Evolutionary conservation across 2,888 invertebrate genomes (phyloP), one percentile per base, ranked within the genome.

Genomic region (Seira sanloemensis): DNA sequence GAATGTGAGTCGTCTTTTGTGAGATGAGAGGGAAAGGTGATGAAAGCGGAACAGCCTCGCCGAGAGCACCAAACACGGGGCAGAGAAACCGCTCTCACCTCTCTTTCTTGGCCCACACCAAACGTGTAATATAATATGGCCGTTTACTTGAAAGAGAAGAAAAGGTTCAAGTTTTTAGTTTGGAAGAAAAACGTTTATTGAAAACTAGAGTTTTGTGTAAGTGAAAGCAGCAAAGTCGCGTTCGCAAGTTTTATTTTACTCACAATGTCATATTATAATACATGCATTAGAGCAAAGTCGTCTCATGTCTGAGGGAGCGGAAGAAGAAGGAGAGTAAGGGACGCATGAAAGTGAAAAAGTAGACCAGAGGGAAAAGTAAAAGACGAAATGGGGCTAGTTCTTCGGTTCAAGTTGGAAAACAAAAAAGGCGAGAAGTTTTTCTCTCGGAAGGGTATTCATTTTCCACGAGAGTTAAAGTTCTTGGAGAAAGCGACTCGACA

Each of bases 261-360:
- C 12, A 37, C 37, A 12, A 37, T 4, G 12, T 7, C 37, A 7
- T 12, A 37, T 7, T 37, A 37, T 7, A 37, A 37, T 37, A 37
- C 12, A 37, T 37, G 37, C 37, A 37, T 37, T 7, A 37, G 12
- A 12, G 37, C 37, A 37, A 12, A 4, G 5, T 37, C 37, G 12
- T 37, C 12, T 37, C 37, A 12, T 37, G 4, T 37, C 37, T 37
- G 19, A 27, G 26, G 69, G 18, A 18, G 69, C 18, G 7, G 27
- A 37, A 27, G 27, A 37, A 18, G 19, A 23, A 4, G 1, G 37
- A 37, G 37, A 37, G 37, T 7, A 19, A 19, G n/a, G 19, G 9
- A 50, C 54, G 72, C 72, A 50, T 50, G 50, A 21, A 50, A 72
- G 37, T 72, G 72, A 72, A 72, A 72, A 72, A 72, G 72, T 72